Evolutionary conservation across 2,113 vertebrate genomes (phyloP).

Genomic region (Oryzias javanicus): DNA sequence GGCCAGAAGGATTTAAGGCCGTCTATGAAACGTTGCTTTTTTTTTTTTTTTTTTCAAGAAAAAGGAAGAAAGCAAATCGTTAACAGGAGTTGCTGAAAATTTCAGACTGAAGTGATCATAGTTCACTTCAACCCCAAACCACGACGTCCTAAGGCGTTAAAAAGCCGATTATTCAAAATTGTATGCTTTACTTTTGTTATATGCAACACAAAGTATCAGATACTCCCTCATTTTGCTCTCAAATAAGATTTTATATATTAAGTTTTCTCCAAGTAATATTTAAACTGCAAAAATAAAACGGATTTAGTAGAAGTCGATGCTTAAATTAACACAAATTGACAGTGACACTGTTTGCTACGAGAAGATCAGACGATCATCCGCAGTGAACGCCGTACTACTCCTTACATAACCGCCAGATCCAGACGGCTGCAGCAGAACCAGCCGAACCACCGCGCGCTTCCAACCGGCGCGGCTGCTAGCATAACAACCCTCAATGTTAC

Average conservation of each 20-base stretch:
- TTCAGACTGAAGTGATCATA: not conserved
- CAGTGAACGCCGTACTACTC: not conserved
- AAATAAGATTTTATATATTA: too few relatives aligned
- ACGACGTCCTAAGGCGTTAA: too few relatives aligned
- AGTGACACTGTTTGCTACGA: not conserved
- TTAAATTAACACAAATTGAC: conserved; percentile 12
- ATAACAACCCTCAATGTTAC: too few relatives aligned
- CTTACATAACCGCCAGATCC: conserved; percentile 31
- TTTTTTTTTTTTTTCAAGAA: conserved; percentile 4
- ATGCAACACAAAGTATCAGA: too few relatives aligned
- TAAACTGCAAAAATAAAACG: too few relatives aligned
- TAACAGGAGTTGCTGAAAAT: too few relatives aligned
- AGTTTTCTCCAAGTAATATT: too few relatives aligned
- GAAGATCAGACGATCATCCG: too few relatives aligned
- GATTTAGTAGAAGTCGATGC: not conserved
- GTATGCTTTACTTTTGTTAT: too few relatives aligned
- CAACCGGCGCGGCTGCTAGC: too few relatives aligned
- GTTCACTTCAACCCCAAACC: not conserved
- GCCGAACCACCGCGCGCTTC: not conserved
- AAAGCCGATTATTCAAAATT: too few relatives aligned
- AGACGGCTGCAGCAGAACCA: conserved; percentile 18
- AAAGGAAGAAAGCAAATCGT: conserved; percentile 4
- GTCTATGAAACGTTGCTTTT: conserved; percentile 21
- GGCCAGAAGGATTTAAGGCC: not conserved
- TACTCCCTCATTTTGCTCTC: too few relatives aligned